Percentiles rank a stretch among this genome's conserved stretches.
phyloP scores from a whole-genome alignment of 1,140 invertebrate genomes.

The Hirudo medicinalis region DNA sequence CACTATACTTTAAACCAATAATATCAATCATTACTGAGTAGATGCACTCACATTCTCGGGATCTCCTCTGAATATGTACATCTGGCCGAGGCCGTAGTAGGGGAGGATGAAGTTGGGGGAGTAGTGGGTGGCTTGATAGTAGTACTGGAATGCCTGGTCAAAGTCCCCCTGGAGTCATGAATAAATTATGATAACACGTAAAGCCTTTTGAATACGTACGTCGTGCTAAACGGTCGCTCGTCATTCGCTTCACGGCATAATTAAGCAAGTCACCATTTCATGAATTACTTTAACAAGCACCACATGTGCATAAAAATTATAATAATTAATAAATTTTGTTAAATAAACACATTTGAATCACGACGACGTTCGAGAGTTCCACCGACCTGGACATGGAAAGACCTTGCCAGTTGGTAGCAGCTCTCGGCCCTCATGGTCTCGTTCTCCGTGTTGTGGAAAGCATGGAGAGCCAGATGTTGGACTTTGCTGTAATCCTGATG shows the following conservation, averaged over 20 bases:
- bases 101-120: constrained; percentile 89
- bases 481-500: constrained; percentile 79
- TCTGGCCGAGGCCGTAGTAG: constrained; percentile 94
- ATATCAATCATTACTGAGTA: neutral
- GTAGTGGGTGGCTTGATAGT: constrained; percentile 97
- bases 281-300: no score
- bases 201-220: neutral
- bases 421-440: constrained; percentile 97
- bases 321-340: no score
- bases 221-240: neutral
- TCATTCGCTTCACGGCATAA: no score
- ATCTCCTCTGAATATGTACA: constrained; percentile 95
- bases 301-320: no score
- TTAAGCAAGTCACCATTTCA: no score
- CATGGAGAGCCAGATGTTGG: constrained; percentile 85
- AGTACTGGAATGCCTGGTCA: constrained; percentile 97
- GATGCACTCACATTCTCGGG: constrained; percentile 68
- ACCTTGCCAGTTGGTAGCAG: constrained; percentile 89
- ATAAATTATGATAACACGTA: constrained; percentile 20
- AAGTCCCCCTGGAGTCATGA: constrained; percentile 59
- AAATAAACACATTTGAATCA: no score
- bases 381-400: constrained; percentile 73
- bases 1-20: no score
- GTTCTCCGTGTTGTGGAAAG: constrained; percentile 97
- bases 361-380: neutral